Percentiles rank a stretch among this genome's conserved stretches.
Conservation (phyloP, 1,140 invertebrate species). For the Philaenus spumarius region DNA sequence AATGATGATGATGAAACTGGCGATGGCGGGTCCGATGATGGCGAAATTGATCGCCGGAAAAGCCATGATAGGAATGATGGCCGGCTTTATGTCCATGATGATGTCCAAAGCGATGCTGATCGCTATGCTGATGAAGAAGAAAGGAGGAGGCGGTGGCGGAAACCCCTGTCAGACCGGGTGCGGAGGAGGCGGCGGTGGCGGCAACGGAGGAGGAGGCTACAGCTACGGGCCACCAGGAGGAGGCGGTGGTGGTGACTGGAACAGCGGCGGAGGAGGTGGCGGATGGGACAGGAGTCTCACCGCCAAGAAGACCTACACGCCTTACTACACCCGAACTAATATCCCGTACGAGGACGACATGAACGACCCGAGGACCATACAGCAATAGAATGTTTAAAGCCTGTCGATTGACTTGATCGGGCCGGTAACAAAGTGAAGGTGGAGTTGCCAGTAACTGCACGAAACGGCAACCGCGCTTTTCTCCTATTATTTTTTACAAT, state of each 20-base stretch:
- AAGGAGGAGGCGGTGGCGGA: not conserved
- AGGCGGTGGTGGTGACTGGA: not conserved
- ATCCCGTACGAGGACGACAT: not conserved
- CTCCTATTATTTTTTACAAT: too few species aligned
- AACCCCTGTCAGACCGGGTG: not conserved
- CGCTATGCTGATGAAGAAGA: not conserved
- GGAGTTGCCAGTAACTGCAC: too few species aligned
- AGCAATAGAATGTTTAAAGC: too few species aligned
- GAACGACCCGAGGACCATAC: too few species aligned
- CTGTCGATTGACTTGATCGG: too few species aligned
- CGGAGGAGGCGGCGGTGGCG: not conserved
- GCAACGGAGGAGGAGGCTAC: not conserved
- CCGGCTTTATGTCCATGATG: conserved; percentile 13
- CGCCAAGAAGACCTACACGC: not conserved
- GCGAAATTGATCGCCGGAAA: conserved; percentile 4
- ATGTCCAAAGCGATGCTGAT: conserved; percentile 15
- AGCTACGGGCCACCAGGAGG: not conserved
- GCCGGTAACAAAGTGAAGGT: too few species aligned
- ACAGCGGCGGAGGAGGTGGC: not conserved
- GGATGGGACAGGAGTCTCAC: conserved; percentile 2
- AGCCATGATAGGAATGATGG: conserved; percentile 8
- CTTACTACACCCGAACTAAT: not conserved
- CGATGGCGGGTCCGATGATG: conserved; percentile 2
- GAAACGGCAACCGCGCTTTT: too few species aligned
- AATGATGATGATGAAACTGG: conserved; percentile 3